Percentiles rank a stretch among this genome's conserved stretches.
Conservation (phyloP, 2,797 vertebrate species). For the Aeoliscus strigatus region DNA sequence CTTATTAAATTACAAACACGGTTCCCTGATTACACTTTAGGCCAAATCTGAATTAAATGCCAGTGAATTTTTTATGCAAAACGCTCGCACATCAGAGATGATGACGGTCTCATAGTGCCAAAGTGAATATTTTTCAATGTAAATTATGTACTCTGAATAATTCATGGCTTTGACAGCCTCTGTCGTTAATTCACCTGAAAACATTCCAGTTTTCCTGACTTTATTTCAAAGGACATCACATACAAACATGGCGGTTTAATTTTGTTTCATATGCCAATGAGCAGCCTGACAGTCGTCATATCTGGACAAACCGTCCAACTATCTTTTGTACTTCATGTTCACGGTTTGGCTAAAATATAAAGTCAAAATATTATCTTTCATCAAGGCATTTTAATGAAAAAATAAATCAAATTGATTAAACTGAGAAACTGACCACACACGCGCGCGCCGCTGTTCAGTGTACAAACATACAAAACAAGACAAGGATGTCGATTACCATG, state of each 20-base stretch:
- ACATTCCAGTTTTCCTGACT: too few relatives aligned
- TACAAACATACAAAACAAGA: constrained; percentile 8
- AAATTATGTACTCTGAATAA: constrained; percentile 36
- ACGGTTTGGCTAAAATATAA: too few relatives aligned
- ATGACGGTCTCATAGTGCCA: constrained; percentile 4
- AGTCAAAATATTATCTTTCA: too few relatives aligned
- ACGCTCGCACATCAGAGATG: constrained; percentile 8
- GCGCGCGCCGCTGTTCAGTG: not conserved
- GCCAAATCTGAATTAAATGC: constrained; percentile 7
- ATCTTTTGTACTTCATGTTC: too few relatives aligned
- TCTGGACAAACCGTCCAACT: too few relatives aligned
- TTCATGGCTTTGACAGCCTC: constrained; percentile 30
- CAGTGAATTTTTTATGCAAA: constrained; percentile 18
- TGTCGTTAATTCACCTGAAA: too few relatives aligned
- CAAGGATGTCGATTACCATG: constrained; percentile 26
- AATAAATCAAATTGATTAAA: not conserved
- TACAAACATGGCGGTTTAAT: too few relatives aligned
- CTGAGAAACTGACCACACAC: too few relatives aligned
- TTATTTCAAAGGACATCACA: too few relatives aligned
- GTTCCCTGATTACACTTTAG: constrained; percentile 1
- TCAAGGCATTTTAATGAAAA: too few relatives aligned
- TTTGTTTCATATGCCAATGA: too few relatives aligned
- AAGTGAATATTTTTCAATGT: constrained; percentile 27
- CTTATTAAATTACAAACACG: not conserved
- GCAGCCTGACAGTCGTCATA: too few relatives aligned